Percentiles rank a stretch among this genome's conserved stretches.
Conservation (phyloP, 2,888 invertebrate species). For the Clanis bilineata region DNA sequence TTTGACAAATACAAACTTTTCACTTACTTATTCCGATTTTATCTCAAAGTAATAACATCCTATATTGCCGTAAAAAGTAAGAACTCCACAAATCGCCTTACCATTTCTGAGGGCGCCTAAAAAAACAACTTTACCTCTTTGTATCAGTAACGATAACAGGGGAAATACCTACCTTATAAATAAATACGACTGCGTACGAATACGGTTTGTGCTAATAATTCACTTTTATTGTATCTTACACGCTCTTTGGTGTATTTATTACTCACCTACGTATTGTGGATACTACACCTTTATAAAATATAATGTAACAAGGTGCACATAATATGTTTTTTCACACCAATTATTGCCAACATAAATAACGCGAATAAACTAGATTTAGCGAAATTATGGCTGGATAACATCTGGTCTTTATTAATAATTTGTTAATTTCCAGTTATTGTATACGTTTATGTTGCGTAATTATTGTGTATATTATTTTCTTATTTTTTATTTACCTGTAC, state of each 20-base stretch:
- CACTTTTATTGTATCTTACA: conserved; percentile 80
- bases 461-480: too few species aligned
- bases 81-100: conserved; percentile 23
- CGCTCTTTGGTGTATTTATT: conserved; percentile 78
- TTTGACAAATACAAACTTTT: conserved; percentile 19
- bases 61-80: conserved; percentile 19
- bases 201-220: conserved; percentile 77
- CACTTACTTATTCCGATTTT: conserved; percentile 22
- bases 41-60: conserved; percentile 20
- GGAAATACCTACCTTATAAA: conserved; percentile 51
- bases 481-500: too few species aligned
- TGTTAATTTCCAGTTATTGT: neutral
- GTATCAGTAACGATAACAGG: conserved; percentile 55
- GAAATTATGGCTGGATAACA: conserved; percentile 4
- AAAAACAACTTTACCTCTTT: conserved; percentile 52
- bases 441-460: neutral
- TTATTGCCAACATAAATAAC: conserved; percentile 40
- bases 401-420: conserved; percentile 2
- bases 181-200: conserved; percentile 65
- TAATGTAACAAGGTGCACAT: conserved; percentile 64
- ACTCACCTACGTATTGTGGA: conserved; percentile 70
- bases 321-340: conserved; percentile 59
- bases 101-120: conserved; percentile 31
- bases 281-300: conserved; percentile 69
- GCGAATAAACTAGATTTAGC: conserved; percentile 2